Base-by-base conservation (phyloP, 2,888 invertebrate species). In the Drosophila tripunctata region DNA sequence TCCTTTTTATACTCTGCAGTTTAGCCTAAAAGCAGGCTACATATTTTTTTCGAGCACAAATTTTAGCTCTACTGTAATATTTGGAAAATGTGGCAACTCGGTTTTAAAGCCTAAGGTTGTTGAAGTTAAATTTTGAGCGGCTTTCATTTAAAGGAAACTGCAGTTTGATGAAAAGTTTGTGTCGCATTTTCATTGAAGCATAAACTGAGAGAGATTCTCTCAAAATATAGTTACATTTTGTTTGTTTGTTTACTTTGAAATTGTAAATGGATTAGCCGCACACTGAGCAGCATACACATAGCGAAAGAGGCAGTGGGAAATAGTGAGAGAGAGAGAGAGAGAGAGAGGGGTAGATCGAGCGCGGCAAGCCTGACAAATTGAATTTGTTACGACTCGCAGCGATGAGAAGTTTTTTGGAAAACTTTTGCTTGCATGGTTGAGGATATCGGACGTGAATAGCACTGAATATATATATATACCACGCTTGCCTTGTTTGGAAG, bases 161-260 rank as follows among this genome's bases (percentile, higher is more conserved):
- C n/a, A n/a, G n/a, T n/a, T n/a, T n/a, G n/a, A n/a, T n/a, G 10
- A 45, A 78, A 78, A 82, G 58, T 74, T 79, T 62, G 12, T 51
- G 62, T 60, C 67, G 67, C 76, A 79, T 66, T 77, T 80, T 68
- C 71, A 80, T 81, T 80, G 78, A 56, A 63, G 78, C 67, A 27
- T 55, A 57, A 60, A 55, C 62, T 72, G 54, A 24, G 54, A 24
- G 75, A 70, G 67, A 57, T 48, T 35, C 55, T 33, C 12, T n/a
- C 12, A 14, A 30, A 55, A 44, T 22, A 58, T 56, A 71, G 50
- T 41, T 40, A 41, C 56, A 74, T 75, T 77, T 80, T 77, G 79
- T 84, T 81, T 81, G 84, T 80, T 80, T 81, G 80, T 84, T 84
- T 81, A 84, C 85, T 81, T 84, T 81, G 47, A 84, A 81, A 81